A percentile compares a stretch with the other conserved stretches of the same genome.
These are phyloP conservation scores for Pseudonaja textilis DNA, from an alignment of 2,113 vertebrate species.

Conservation along the genomic window DNA sequence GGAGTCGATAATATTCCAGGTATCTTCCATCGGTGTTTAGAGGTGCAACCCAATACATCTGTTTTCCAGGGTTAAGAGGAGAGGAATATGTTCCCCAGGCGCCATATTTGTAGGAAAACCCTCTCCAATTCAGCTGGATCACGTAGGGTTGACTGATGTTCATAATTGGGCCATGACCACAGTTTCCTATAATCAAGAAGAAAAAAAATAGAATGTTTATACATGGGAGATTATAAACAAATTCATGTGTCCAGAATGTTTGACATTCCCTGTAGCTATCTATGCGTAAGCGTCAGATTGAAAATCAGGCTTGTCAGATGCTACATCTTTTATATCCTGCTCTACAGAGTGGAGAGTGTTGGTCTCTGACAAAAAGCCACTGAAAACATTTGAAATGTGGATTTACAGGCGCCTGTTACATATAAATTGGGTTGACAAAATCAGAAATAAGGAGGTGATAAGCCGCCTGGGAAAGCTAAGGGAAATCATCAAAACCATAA, in stretches of 20 bases:
- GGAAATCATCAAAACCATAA: no score
- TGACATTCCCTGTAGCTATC: no score
- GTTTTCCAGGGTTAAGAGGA: constrained; percentile 49
- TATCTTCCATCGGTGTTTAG: constrained; percentile 58
- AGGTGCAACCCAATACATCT: constrained; percentile 80
- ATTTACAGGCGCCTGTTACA: no score
- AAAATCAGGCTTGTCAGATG: no score
- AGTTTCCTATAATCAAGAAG: constrained; percentile 63
- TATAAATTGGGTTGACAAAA: no score
- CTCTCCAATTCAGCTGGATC: constrained; percentile 78
- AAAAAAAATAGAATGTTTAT: background rate
- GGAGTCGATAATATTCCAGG: constrained; percentile 71
- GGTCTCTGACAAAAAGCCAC: no score
- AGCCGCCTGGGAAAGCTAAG: no score
- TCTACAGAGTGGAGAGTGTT: no score
- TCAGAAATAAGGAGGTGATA: no score
- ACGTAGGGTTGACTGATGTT: constrained; percentile 79
- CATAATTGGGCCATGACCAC: constrained; percentile 59
- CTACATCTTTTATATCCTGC: no score
- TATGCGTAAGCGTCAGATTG: no score
- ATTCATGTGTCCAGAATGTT: background rate
- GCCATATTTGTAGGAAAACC: constrained; percentile 75
- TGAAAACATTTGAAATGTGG: no score
- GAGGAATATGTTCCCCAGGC: constrained; percentile 82
- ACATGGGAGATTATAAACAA: background rate